Evolutionary conservation across 1,140 invertebrate species (phyloP).

Genomic region (Drosophila kepulauana): DNA sequence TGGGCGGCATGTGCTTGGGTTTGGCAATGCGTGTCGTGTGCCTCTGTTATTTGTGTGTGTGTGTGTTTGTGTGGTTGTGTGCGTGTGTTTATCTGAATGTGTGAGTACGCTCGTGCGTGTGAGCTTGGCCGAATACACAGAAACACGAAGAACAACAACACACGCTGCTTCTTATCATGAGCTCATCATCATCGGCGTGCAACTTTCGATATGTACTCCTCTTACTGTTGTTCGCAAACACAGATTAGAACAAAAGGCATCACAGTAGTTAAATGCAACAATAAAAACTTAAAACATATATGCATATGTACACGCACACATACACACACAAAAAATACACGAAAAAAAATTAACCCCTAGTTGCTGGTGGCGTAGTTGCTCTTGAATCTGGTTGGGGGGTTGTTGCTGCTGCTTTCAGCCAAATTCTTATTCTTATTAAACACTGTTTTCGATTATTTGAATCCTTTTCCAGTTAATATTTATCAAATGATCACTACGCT

Average conservation of each 20-base stretch:
- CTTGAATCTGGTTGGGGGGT: slow-evolving; percentile 46
- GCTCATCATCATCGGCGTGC: slow-evolving; percentile 37
- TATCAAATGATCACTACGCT: background rate
- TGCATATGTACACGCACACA: slow-evolving; percentile 14
- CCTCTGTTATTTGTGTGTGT: background rate
- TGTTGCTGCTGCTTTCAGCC: slow-evolving; percentile 19
- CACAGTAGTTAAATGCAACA: slow-evolving; percentile 20
- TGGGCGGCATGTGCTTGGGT: slow-evolving; percentile 17
- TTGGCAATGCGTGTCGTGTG: background rate
- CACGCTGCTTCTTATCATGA: slow-evolving; percentile 41
- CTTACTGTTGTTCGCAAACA: background rate
- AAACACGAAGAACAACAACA: slow-evolving; percentile 24
- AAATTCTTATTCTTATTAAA: slow-evolving; percentile 41
- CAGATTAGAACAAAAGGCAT: slow-evolving; percentile 35
- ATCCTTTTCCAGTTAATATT: slow-evolving; percentile 6
- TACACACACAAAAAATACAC: background rate
- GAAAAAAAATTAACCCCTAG: slow-evolving; percentile 48
- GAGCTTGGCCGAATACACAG: slow-evolving; percentile 13
- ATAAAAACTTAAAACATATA: slow-evolving; percentile 11
- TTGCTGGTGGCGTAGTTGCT: slow-evolving; percentile 4
- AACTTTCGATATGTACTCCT: slow-evolving; percentile 15
- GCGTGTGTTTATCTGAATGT: background rate
- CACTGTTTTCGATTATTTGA: slow-evolving; percentile 6
- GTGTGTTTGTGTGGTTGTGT: background rate
- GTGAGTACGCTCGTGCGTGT: slow-evolving; percentile 10